Evolutionary conservation across 2,797 vertebrate species (phyloP).

Genomic region (Adelosebastes latens): DNA sequence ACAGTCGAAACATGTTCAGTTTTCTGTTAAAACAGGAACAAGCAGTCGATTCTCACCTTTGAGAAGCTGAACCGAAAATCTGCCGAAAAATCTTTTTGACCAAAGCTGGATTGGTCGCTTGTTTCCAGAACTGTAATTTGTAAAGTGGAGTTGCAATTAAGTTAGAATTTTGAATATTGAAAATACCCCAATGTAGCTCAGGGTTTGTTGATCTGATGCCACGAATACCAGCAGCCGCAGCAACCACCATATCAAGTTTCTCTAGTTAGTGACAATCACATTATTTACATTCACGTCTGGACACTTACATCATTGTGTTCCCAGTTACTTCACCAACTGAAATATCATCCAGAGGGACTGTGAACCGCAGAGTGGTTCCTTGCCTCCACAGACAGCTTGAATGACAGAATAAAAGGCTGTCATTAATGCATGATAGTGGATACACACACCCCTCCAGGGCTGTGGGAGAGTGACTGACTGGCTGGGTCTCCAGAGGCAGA

Average conservation of each 20-base stretch:
- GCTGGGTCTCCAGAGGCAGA: conserved; percentile 9
- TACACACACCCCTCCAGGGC: not conserved
- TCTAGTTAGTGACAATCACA: not conserved
- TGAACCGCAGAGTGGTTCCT: not conserved
- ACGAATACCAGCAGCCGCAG: not conserved
- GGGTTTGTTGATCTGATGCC: not conserved
- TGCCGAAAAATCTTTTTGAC: not conserved
- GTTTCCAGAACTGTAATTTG: too few species aligned
- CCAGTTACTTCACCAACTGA: not conserved
- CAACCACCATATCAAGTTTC: not conserved
- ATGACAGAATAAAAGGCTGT: conserved; percentile 33
- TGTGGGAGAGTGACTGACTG: not conserved
- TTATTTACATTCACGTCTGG: not conserved
- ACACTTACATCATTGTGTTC: not conserved
- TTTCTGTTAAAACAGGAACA: not conserved
- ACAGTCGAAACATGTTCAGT: not conserved
- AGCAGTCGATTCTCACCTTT: not conserved
- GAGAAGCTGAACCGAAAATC: not conserved
- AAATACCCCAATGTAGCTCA: not conserved
- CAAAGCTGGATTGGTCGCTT: not conserved
- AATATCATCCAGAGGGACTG: not conserved
- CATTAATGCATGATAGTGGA: conserved; percentile 11
- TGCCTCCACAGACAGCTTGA: conserved; percentile 27
- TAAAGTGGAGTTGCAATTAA: not conserved
- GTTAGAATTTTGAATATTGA: not conserved